Evolutionary conservation across 2,113 vertebrate species (phyloP).

Genomic region (Cyphomyrus plagiostoma): DNA sequence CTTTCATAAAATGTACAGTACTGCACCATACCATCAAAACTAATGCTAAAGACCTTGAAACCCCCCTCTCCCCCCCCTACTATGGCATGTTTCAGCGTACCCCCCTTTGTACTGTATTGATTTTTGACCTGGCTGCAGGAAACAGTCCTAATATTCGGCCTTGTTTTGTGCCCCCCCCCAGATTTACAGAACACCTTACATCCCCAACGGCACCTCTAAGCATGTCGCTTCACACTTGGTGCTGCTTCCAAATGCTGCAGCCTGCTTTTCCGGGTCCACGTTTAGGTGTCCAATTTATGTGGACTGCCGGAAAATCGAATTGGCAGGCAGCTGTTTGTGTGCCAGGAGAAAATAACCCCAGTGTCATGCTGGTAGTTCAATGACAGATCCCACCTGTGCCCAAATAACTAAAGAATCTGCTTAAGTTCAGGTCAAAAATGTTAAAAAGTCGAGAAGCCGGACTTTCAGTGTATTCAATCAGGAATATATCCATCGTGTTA

Average conservation of each 20-base stretch:
- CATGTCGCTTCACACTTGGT: conserved; percentile 59
- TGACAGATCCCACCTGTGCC: neutral
- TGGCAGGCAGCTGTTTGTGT: neutral
- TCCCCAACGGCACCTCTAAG: conserved; percentile 51
- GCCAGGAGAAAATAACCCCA: neutral
- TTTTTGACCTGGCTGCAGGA: conserved; percentile 36
- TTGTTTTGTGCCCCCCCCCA: conserved; percentile 51
- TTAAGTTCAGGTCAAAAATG: neutral
- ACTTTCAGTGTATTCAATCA: neutral
- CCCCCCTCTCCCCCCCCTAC: conserved; percentile 21
- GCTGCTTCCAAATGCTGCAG: no score
- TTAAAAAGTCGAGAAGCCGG: neutral
- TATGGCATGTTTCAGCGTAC: conserved; percentile 15
- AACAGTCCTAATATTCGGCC: conserved; percentile 48
- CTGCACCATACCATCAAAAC: no score
- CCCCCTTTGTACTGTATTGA: conserved; percentile 35
- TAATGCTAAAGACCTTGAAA: neutral
- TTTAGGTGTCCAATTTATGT: conserved; percentile 55
- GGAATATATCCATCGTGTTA: neutral
- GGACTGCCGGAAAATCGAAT: conserved; percentile 48
- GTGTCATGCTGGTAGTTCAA: neutral
- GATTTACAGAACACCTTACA: conserved; percentile 55
- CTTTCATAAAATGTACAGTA: no score
- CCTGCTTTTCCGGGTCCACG: conserved; percentile 38
- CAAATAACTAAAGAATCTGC: neutral